Evolutionary conservation across 2,113 vertebrate species (phyloP).

Genomic region (Sula dactylatra): DNA sequence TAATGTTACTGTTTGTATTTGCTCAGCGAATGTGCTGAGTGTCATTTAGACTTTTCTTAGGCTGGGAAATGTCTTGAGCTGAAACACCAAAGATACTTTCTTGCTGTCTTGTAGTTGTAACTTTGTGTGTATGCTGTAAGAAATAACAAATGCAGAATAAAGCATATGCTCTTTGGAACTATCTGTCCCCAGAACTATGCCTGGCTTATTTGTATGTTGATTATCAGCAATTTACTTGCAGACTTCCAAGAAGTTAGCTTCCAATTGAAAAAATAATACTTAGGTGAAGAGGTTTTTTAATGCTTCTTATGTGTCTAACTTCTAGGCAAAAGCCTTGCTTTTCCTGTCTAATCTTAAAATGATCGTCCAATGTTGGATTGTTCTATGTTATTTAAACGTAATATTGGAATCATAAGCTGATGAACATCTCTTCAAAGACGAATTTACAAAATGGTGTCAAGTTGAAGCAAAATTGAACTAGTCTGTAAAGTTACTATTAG

Average conservation of each 20-base stretch:
- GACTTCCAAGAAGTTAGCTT: background rate
- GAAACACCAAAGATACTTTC: background rate
- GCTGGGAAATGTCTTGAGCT: background rate
- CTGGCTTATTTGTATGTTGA: background rate
- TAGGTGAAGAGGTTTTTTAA: background rate
- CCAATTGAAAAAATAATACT: background rate
- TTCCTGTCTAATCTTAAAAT: background rate
- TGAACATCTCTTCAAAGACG: background rate
- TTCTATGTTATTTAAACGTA: background rate
- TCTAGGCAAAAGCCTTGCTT: background rate
- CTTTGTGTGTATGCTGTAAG: background rate
- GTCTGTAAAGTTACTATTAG: background rate
- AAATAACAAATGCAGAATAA: background rate
- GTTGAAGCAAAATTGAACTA: background rate
- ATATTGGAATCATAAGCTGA: background rate
- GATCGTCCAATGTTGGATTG: background rate
- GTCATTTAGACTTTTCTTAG: background rate
- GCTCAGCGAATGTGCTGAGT: background rate
- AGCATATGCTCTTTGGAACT: background rate
- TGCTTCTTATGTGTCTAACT: background rate
- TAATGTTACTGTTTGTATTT: background rate
- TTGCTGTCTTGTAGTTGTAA: background rate
- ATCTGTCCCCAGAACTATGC: background rate
- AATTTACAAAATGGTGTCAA: background rate
- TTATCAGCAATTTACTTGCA: background rate